Base-by-base conservation (phyloP, 2,888 invertebrate species). In the Xanthia icteritia region DNA sequence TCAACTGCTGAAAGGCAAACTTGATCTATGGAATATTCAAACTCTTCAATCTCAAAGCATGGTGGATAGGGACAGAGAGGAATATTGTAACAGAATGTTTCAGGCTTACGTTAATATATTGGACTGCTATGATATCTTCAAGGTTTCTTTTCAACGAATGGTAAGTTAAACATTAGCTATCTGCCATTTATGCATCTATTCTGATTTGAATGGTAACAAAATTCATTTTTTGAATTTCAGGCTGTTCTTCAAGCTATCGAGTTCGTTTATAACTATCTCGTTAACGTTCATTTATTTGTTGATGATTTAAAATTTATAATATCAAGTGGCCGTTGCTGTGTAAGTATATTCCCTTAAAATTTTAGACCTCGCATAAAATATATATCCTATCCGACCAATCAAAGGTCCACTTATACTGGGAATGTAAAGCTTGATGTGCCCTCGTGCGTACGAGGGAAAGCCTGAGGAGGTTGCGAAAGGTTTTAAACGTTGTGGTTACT, bases 21-120 rank as follows among this genome's bases (percentile, higher is more conserved):
- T 81, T n/a, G 27, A 63, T 56, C 36, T 83, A 23, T 85, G 81
- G 84, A 83, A 79, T 64, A 69, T 9, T 70, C 27, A 45, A 60
- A 1, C 48, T 17, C 2, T 68, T n/a, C 23, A 60, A n/a, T 60
- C 15, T 6, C 3, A 13, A 65, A 60, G 0, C 5, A 27, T 36
- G 31, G 31, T 3, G 0, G 45, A 20, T 0, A 51, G 17, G 4
- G 23, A 36, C 0, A 15, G 0, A 0, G 20, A 68, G 1, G 23
- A 27, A 8, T 45, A 58, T 31, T 31, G 31, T 31, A 31, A 31
- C 31, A 31, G 31, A 31, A 31, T 31, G 31, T 31, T 31, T 31
- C 23, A 63, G 11, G 60, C 75, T 63, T 83, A 70, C 36, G 27
- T 65, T 27, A 36, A 81, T 56, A 76, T 81, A 58, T 36, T 81